Evolutionary conservation across 1,140 invertebrate species (phyloP), one percentile per base, ranked within the genome.

Genomic region (Calephelis nemesis): DNA sequence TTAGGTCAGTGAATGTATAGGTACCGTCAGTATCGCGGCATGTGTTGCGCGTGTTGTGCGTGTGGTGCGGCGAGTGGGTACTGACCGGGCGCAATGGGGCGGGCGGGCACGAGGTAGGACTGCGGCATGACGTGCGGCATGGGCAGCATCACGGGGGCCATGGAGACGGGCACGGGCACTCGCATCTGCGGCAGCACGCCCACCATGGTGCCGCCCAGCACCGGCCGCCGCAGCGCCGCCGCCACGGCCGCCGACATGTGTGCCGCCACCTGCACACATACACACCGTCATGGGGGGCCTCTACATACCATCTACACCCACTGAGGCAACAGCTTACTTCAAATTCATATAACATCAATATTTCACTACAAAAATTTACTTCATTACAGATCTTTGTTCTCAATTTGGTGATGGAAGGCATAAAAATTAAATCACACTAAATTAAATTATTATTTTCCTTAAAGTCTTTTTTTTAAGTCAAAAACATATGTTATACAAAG

Each of bases 71-170:
- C 11, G 63, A 19, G 42, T 10, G 65, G 39, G 68, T 74, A 90
- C 88, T 88, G 86, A 90, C 88, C 88, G 82, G 88, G 88, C 78
- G 88, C 86, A 62, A 89, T 94, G 77, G 94, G 95, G 83, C 96
- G 94, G 93, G 96, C 93, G 93, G 96, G 95, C 93, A 96, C 93
- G 93, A 96, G 95, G 93, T 95, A 94, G 74, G 95, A 93, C 74
- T 95, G 95, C 74, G 95, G 95, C 75, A 95, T 95, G 69, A 94
- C 95, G 40, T 68, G 73, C 69, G 66, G 72, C 60, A 87, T 80
- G 63, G 86, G 84, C 72, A 92, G 77, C 73, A 74, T 83, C 73
- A 81, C 81, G 63, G 85, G 90, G 84, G 80, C 76, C 79, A 90
- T 81, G 58, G 87, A 86, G 68, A 92, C 84, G 65, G 85, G 89